Percentiles rank a stretch among this genome's conserved stretches.
These are phyloP conservation scores for Leptopilina boulardi DNA, from an alignment of 1,140 invertebrate species.

Conservation along the genomic window DNA sequence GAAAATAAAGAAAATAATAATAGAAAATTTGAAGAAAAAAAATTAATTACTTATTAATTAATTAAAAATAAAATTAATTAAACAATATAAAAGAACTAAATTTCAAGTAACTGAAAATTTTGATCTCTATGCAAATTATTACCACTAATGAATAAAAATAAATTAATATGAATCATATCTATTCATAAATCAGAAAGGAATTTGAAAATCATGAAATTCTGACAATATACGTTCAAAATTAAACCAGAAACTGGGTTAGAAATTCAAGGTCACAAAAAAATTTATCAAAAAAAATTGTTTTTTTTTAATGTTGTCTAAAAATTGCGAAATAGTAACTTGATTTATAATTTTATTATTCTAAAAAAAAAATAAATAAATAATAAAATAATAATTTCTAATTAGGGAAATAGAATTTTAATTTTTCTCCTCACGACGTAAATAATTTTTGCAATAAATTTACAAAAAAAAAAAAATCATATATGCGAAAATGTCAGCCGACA, in stretches of 20 bases:
- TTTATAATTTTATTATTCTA: too few relatives aligned
- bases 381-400: too few relatives aligned
- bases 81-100: not conserved
- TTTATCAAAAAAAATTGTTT: too few relatives aligned
- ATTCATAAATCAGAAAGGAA: conserved; percentile 8
- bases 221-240: not conserved
- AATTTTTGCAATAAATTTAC: not conserved
- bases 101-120: not conserved
- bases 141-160: not conserved
- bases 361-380: too few relatives aligned
- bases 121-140: not conserved
- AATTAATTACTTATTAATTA: too few relatives aligned
- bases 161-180: not conserved
- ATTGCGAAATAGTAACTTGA: too few relatives aligned
- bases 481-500: not conserved
- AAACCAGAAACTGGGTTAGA: not conserved
- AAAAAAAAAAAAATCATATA: not conserved
- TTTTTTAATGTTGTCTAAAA: too few relatives aligned
- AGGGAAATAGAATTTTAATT: too few relatives aligned
- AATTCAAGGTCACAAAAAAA: too few relatives aligned
- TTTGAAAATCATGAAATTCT: not conserved
- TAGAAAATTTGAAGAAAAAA: too few relatives aligned
- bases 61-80: too few relatives aligned
- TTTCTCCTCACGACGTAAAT: not conserved
- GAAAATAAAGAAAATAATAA: too few relatives aligned